Evolutionary conservation across 2,888 invertebrate genomes (phyloP).

Genomic region (Nemurella pictetii): DNA sequence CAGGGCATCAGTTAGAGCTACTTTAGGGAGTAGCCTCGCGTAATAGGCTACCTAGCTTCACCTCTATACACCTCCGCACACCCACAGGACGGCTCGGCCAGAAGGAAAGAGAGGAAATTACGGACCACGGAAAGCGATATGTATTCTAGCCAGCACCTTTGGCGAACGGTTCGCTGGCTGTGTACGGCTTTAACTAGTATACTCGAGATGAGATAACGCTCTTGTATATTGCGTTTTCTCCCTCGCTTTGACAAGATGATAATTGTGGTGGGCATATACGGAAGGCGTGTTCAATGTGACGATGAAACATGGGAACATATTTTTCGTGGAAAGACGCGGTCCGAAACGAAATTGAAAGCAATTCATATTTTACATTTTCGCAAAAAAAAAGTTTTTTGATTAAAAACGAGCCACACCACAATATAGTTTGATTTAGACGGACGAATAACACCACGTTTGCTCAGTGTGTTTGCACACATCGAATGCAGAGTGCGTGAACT

Average conservation of each 20-base stretch:
- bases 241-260: not conserved
- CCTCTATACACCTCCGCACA: not conserved
- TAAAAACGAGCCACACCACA: not conserved
- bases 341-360: not conserved
- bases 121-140: not conserved
- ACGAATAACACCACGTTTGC: not conserved
- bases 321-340: not conserved
- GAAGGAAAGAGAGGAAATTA: not conserved
- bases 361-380: not conserved
- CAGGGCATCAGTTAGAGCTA: not conserved
- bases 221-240: not conserved
- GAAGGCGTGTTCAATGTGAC: not conserved
- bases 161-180: not conserved
- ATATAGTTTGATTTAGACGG: not conserved
- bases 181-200: not conserved
- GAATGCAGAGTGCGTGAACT: not conserved
- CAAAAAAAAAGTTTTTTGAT: not conserved
- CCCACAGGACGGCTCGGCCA: not conserved
- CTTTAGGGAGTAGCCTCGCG: not conserved
- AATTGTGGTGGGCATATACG: not conserved
- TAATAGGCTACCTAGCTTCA: conserved; percentile 3
- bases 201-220: not conserved
- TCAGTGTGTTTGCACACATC: not conserved
- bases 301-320: not conserved
- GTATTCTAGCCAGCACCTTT: not conserved